These are phyloP conservation scores for Nematostella vectensis DNA, from an alignment of 92 coral and sea anemone genomes.

Conservation along the genomic window DNA sequence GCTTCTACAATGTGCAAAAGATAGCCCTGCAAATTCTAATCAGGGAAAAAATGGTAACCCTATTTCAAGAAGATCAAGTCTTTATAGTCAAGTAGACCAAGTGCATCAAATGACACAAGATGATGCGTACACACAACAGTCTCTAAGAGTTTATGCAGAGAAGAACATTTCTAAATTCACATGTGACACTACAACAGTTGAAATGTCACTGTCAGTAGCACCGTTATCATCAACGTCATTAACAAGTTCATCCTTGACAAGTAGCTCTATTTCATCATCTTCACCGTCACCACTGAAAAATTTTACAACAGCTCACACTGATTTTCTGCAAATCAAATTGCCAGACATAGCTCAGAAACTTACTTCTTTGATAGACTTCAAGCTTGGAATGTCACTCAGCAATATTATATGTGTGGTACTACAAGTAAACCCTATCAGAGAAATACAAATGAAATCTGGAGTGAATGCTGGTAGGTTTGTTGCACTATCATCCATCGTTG, in stretches of 20 bases:
- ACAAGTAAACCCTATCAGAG: slow-evolving; percentile 79
- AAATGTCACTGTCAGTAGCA: too few species aligned
- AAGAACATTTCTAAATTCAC: too few species aligned
- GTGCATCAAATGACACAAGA: slow-evolving; percentile 41
- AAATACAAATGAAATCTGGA: slow-evolving; percentile 74
- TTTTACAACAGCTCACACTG: too few species aligned
- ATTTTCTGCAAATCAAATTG: too few species aligned
- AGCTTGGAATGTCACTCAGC: slow-evolving; percentile 22
- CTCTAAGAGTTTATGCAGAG: too few species aligned
- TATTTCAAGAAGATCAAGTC: not conserved
- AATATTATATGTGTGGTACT: slow-evolving; percentile 63
- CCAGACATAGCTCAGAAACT: slow-evolving; percentile 50
- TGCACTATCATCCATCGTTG: slow-evolving; percentile 63
- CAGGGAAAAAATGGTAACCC: slow-evolving; percentile 6
- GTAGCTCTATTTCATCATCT: too few species aligned
- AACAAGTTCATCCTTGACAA: too few species aligned
- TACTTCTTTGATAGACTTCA: slow-evolving; percentile 45
- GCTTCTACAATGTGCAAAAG: slow-evolving; percentile 1
- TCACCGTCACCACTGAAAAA: too few species aligned
- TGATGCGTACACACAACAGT: slow-evolving; percentile 64
- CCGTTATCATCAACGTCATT: slow-evolving; percentile 3
- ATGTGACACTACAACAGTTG: too few species aligned
- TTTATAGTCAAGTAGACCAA: slow-evolving; percentile 9
- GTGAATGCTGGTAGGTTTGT: slow-evolving; percentile 56
- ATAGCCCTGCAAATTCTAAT: not conserved